These are phyloP conservation scores for Phenacoccus solenopsis DNA, from an alignment of 1,140 invertebrate species.

Conservation along the genomic window DNA sequence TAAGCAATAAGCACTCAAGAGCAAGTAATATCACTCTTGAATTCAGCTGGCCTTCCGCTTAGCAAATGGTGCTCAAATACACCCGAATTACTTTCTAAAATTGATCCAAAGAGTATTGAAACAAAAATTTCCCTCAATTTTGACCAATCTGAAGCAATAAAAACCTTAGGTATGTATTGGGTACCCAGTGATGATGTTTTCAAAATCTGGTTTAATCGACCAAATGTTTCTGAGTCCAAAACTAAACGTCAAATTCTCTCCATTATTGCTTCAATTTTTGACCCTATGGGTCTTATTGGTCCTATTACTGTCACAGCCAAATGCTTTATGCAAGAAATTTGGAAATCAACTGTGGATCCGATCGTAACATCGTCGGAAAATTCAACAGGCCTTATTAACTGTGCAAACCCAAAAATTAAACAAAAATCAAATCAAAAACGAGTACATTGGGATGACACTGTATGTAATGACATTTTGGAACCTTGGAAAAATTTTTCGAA, in stretches of 20 bases:
- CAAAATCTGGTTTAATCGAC: not conserved
- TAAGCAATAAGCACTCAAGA: not conserved
- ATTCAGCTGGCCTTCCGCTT: not conserved
- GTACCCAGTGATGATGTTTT: not conserved
- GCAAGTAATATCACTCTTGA: not conserved
- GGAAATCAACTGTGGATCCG: not conserved
- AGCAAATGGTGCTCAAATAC: slow-evolving; percentile 7
- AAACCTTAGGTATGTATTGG: slow-evolving; percentile 15
- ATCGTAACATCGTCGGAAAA: no score
- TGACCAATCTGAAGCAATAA: not conserved
- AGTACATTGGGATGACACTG: slow-evolving; percentile 19
- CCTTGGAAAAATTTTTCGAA: not conserved
- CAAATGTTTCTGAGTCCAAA: not conserved
- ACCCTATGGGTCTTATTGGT: slow-evolving; percentile 21
- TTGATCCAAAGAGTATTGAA: not conserved
- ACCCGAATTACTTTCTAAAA: not conserved
- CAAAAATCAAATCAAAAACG: no score
- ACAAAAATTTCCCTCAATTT: not conserved
- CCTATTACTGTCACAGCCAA: slow-evolving; percentile 21
- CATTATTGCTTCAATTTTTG: slow-evolving; percentile 21
- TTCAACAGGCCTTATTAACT: no score
- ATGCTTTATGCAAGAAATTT: slow-evolving; percentile 24
- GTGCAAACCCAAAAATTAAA: no score
- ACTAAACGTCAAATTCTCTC: slow-evolving; percentile 20
- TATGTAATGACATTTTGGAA: not conserved